Evolutionary conservation across 1,140 invertebrate species (phyloP).

Genomic region (Bradysia coprophila): DNA sequence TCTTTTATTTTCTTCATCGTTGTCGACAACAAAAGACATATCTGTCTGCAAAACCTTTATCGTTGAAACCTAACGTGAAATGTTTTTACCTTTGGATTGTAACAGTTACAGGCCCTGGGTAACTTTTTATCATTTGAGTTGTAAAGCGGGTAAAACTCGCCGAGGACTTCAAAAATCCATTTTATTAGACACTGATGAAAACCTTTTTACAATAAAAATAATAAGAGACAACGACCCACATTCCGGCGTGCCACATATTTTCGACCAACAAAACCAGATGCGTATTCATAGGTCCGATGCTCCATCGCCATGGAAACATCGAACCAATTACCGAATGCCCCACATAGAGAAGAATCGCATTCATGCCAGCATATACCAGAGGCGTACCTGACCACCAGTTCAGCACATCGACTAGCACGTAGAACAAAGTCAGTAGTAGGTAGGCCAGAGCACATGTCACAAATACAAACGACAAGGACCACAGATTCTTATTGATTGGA

Average conservation of each 20-base stretch:
- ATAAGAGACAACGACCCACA: constrained; percentile 66
- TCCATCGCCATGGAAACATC: constrained; percentile 73
- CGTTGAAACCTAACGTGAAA: too few relatives aligned
- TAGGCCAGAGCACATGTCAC: constrained; percentile 57
- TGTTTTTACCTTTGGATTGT: too few relatives aligned
- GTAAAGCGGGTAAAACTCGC: too few relatives aligned
- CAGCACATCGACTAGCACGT: constrained; percentile 63
- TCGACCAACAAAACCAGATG: constrained; percentile 56
- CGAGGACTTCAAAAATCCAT: too few relatives aligned
- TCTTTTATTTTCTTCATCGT: too few relatives aligned
- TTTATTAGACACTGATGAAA: constrained; percentile 27
- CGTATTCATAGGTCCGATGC: constrained; percentile 42
- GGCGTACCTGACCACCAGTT: constrained; percentile 65
- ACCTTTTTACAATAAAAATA: constrained; percentile 47
- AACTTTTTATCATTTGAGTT: too few relatives aligned
- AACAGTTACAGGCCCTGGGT: too few relatives aligned
- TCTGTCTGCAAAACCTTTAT: too few relatives aligned
- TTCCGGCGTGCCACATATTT: constrained; percentile 55
- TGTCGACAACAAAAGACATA: too few relatives aligned
- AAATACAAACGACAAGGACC: constrained; percentile 78
- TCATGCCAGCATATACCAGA: constrained; percentile 70
- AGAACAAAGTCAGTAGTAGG: constrained; percentile 49
- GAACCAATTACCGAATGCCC: constrained; percentile 60
- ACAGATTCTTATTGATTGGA: constrained; percentile 86
- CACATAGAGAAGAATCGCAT: constrained; percentile 71